Evolutionary conservation across 1,140 invertebrate species (phyloP), one percentile per base, ranked within the genome.

Genomic region (Tetraneura akinire): DNA sequence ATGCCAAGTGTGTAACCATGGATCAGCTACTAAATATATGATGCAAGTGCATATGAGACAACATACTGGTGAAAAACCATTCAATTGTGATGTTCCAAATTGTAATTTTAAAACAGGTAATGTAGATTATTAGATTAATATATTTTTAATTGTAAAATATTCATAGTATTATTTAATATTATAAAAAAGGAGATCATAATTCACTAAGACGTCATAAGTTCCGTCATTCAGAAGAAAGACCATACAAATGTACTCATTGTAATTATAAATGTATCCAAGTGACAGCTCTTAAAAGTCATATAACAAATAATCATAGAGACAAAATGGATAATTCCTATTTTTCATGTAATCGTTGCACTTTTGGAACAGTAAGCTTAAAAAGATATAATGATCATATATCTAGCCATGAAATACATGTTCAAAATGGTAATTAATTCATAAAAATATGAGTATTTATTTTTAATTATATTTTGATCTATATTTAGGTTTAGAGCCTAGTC

Each of bases 191-290:
- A 23, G 93, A 95, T 84, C 93, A 94, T 85, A 95, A 95, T 84
- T 91, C 93, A 1, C 87, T 95, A 70, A 86, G 93, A 47, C 88
- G 93, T 3, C 94, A 96, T 85, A 90, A 91, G 81, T 91, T 92
- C 86, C 87, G 90, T 11, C 83, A 84, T 66, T 64, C 81, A 1
- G 81, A 82, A 8, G 81, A 64, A 21, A 82, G 80, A 68, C 82
- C 78, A 6, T 84, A 83, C 62, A 81, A 81, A 45, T 84, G 83
- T 73, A 81, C 82, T 0, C 81, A 83, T 51, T 83, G 83, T 64
- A 37, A 82, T 1, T 93, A 92, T 84, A 88, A 87, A 1, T 89
- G 89, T 80, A 92, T 93, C 80, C 92, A 93, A 85, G 89, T 88
- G 45, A 88, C 86, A 37, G 87, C 89, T 3, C 92, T 91, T 83